Conservation (phyloP, 1,140 invertebrate species). For the Eueides isabella region DNA sequence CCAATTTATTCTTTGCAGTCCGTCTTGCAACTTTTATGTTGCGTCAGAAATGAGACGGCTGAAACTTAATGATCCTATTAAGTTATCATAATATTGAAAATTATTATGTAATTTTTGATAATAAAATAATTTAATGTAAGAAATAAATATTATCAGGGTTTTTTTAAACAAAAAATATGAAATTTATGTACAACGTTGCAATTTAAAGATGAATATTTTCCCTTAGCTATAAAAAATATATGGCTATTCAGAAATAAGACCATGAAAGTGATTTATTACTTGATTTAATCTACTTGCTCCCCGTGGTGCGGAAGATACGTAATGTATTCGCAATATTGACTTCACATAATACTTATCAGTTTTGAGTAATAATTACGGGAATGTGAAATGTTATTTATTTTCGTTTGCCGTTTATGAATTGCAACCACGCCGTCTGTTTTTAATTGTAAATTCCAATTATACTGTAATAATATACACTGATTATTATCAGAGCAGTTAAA, state of each 20-base stretch:
- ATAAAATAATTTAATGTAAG: background rate
- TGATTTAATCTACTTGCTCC: background rate
- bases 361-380: background rate
- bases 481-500: slow-evolving; percentile 19
- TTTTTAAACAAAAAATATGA: too few relatives aligned
- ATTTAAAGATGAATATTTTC: too few relatives aligned
- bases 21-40: slow-evolving; percentile 24
- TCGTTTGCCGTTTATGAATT: background rate
- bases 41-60: background rate
- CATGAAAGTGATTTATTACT: too few relatives aligned
- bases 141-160: too few relatives aligned
- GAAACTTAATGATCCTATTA: background rate
- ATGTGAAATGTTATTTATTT: slow-evolving; percentile 12
- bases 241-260: too few relatives aligned
- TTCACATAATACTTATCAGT: background rate
- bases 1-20: slow-evolving; percentile 19
- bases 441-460: slow-evolving; percentile 21
- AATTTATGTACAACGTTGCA: too few relatives aligned
- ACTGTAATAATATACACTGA: slow-evolving; percentile 3
- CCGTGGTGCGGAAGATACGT: background rate
- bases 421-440: background rate
- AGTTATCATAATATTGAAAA: background rate
- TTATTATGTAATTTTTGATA: background rate
- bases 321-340: background rate
- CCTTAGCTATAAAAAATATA: too few relatives aligned